A percentile compares a stretch with the other conserved stretches of the same genome.
These are phyloP conservation scores for Hucho hucho DNA, from an alignment of 2,113 vertebrate species.

Conservation along the genomic window DNA sequence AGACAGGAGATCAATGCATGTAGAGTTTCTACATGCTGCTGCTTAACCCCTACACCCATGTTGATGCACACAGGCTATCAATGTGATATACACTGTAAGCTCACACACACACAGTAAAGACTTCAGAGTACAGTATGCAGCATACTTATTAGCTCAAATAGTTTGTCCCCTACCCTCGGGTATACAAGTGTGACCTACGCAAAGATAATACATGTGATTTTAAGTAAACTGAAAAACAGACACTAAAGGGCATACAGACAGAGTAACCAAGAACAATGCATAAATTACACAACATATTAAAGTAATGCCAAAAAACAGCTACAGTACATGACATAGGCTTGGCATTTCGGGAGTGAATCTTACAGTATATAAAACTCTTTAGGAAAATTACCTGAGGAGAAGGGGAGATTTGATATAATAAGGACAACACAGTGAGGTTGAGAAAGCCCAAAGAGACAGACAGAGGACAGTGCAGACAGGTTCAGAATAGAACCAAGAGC, in stretches of 20 bases:
- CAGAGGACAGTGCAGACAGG: background rate
- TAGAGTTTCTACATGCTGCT: background rate
- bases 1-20: background rate
- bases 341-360: background rate
- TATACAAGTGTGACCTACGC: conserved; percentile 20
- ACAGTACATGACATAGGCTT: background rate
- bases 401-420: background rate
- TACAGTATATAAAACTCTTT: background rate
- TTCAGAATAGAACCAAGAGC: background rate
- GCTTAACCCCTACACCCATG: conserved; percentile 33
- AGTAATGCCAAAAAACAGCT: background rate
- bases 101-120: background rate
- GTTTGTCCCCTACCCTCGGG: conserved; percentile 5
- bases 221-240: background rate
- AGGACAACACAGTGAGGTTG: background rate
- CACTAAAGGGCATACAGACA: conserved; percentile 37
- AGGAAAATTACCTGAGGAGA: background rate
- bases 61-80: conserved; percentile 42
- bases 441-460: background rate
- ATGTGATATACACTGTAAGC: background rate
- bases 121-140: background rate
- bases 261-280: conserved; percentile 6
- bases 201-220: background rate
- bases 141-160: background rate
- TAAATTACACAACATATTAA: background rate